Evolutionary conservation across 1,140 invertebrate genomes (phyloP).

Genomic region (Drosophila obscura): DNA sequence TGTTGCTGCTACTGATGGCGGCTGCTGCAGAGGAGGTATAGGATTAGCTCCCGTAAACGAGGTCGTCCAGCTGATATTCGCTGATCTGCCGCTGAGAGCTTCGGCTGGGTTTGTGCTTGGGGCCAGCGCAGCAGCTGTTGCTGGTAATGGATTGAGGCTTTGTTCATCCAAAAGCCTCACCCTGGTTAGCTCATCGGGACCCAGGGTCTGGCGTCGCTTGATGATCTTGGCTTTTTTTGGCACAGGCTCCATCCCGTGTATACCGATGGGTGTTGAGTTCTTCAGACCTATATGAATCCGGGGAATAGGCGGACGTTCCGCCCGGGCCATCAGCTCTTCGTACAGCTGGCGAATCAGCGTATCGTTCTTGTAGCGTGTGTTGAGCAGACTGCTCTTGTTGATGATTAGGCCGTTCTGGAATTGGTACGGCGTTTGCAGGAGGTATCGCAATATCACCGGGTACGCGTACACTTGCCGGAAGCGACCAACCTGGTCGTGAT

Average conservation of each 20-base stretch:
- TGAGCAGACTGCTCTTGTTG: conserved; percentile 54
- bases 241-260: too few species aligned
- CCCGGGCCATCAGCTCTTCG: conserved; percentile 31
- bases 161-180: not conserved
- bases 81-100: not conserved
- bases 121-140: not conserved
- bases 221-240: conserved; percentile 4
- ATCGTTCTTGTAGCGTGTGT: conserved; percentile 32
- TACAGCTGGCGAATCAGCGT: conserved; percentile 13
- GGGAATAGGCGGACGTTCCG: conserved; percentile 31
- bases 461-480: conserved; percentile 40
- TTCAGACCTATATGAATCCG: conserved; percentile 29
- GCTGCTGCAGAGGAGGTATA: not conserved
- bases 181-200: conserved; percentile 11
- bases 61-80: not conserved
- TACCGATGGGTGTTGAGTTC: not conserved
- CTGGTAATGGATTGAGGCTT: too few species aligned
- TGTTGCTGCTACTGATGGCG: not conserved
- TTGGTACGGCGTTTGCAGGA: conserved; percentile 56
- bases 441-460: conserved; percentile 28
- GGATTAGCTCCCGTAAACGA: conserved; percentile 1
- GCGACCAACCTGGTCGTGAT: conserved; percentile 24
- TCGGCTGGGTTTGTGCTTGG: not conserved
- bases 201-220: conserved; percentile 34
- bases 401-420: conserved; percentile 64